phyloP scores from a whole-genome alignment of 1,140 invertebrate species.

The Bombus sibiricus region DNA sequence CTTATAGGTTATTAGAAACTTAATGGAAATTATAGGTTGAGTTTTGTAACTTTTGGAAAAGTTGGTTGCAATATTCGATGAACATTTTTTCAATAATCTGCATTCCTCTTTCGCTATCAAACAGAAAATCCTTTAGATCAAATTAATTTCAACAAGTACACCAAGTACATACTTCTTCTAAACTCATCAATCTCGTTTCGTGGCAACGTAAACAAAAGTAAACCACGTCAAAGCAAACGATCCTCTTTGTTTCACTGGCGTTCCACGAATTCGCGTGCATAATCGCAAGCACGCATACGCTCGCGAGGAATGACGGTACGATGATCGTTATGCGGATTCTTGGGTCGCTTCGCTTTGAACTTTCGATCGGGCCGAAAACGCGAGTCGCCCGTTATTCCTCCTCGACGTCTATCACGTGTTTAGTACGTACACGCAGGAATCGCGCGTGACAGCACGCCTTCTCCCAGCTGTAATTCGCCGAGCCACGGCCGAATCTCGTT shows the following conservation, averaged over 20 bases:
- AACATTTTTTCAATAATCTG: neutral
- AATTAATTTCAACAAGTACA: neutral
- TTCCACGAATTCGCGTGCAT: conserved; percentile 21
- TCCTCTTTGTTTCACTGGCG: conserved; percentile 34
- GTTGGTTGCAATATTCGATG: neutral
- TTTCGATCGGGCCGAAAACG: conserved; percentile 44
- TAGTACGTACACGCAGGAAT: conserved; percentile 22
- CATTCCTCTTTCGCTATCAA: neutral
- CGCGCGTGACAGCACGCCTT: neutral
- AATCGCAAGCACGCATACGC: conserved; percentile 13
- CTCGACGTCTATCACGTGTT: conserved; percentile 61
- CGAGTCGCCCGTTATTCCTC: conserved; percentile 35
- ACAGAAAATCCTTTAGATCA: neutral
- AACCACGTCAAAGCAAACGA: conserved; percentile 33
- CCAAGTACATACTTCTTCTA: neutral
- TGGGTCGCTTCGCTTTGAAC: conserved; percentile 54
- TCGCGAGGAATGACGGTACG: conserved; percentile 45
- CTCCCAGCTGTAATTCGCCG: neutral
- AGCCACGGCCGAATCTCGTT: neutral
- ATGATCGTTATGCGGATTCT: conserved; percentile 36
- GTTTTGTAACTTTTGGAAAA: no score
- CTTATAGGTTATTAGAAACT: no score
- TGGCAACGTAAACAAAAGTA: conserved; percentile 4
- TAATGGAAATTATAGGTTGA: no score
- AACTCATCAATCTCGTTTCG: conserved; percentile 3